A percentile compares a stretch with the other conserved stretches of the same genome.
Conservation (phyloP, 2,888 invertebrate genomes). For the Calliphora vomitoria region DNA sequence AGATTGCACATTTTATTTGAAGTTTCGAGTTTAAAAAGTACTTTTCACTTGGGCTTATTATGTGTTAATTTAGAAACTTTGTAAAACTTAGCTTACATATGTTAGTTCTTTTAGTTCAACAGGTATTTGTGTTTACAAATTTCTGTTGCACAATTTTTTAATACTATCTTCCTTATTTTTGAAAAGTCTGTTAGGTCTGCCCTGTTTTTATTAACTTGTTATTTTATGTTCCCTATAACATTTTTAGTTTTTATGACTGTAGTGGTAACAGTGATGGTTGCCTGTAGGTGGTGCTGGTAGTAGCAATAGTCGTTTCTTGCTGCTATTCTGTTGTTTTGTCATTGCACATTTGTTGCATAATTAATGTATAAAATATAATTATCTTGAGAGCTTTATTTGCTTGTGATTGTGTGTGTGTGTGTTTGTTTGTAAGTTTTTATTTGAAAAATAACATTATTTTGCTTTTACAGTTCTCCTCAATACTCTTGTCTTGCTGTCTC, state of each 20-base stretch:
- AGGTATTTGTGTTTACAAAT: no score
- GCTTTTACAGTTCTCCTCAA: slow-evolving; percentile 26
- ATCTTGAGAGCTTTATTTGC: slow-evolving; percentile 63
- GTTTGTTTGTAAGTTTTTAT: slow-evolving; percentile 1
- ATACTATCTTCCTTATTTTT: no score
- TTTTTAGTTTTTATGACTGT: slow-evolving; percentile 2
- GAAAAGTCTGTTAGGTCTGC: no score
- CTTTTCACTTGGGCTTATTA: no score
- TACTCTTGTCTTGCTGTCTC: background rate
- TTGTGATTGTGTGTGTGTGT: background rate
- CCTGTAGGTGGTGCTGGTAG: background rate
- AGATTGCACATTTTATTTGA: no score
- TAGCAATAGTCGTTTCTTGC: slow-evolving; percentile 1
- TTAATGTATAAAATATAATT: slow-evolving; percentile 68
- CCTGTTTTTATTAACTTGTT: background rate
- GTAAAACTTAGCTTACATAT: no score
- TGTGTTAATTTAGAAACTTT: no score
- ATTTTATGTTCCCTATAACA: background rate
- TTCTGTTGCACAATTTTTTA: no score
- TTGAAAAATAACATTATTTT: slow-evolving; percentile 35
- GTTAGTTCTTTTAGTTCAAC: no score
- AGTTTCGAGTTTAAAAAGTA: no score
- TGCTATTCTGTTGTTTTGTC: slow-evolving; percentile 2
- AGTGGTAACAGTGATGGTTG: background rate
- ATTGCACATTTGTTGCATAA: slow-evolving; percentile 64